phyloP scores from a whole-genome alignment of 2,113 vertebrate genomes.

The Cyprinodon tularosa region DNA sequence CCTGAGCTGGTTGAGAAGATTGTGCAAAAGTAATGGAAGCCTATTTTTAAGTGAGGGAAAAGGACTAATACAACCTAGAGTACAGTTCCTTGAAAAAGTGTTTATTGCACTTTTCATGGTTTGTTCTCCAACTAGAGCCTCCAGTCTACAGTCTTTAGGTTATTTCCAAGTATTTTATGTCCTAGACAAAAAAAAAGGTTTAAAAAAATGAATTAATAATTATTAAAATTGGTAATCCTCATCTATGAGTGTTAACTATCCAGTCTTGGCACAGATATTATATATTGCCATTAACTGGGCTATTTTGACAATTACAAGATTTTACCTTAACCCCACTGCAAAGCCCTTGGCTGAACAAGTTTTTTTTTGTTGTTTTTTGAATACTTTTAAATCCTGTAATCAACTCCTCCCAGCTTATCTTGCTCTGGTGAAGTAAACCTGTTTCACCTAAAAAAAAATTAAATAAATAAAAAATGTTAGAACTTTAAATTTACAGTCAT shows the following conservation, averaged over 20 bases:
- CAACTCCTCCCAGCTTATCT: not conserved
- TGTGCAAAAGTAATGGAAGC: not conserved
- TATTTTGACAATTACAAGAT: not conserved
- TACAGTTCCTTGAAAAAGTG: not conserved
- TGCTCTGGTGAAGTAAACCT: not conserved
- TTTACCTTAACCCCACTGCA: not conserved
- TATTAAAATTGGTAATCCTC: not conserved
- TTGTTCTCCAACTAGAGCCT: not conserved
- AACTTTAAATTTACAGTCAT: no score
- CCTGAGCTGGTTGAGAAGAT: not conserved
- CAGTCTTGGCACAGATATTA: not conserved
- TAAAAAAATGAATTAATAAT: not conserved
- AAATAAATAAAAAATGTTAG: no score
- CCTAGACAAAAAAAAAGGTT: not conserved
- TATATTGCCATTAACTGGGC: not conserved
- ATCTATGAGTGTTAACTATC: not conserved
- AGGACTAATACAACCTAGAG: no score
- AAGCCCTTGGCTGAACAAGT: not conserved
- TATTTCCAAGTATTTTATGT: not conserved
- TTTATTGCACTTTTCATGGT: not conserved
- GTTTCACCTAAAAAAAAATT: no score
- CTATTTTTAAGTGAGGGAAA: no score
- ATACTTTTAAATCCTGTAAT: not conserved
- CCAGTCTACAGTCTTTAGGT: not conserved
- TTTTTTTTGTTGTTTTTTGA: not conserved